Evolutionary conservation across 2,888 invertebrate genomes (phyloP), one percentile per base, ranked within the genome.

Genomic region (Pandemis cinnamomeana): DNA sequence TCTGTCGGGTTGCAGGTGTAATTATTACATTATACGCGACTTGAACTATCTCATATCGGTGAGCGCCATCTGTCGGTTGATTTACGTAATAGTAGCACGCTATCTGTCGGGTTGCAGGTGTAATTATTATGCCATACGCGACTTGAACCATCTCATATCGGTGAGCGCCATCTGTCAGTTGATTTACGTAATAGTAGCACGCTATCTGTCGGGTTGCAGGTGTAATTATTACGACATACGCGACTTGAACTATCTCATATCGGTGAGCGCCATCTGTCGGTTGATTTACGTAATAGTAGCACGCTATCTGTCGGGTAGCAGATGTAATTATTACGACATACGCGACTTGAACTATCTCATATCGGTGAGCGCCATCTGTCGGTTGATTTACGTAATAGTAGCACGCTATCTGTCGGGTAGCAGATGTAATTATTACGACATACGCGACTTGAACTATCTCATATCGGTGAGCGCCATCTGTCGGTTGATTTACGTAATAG

Each of bases 401-500:
- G 5, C n/a, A 6, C 51, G 51, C 11, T 13, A 11, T 51, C n/a
- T 51, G 5, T 11, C 13, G 51, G 51, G 4, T 3, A 13, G 0
- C 13, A 3, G 13, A 13, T 13, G 51, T 51, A 51, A n/a, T n/a
- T n/a, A n/a, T n/a, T n/a, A n/a, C n/a, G n/a, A n/a, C n/a, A n/a
- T n/a, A n/a, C n/a, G 96, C 0, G 97, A 97, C 83, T 88, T 97
- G 75, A 97, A 97, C 87, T 96, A 97, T 90, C 91, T 97, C 78
- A 97, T 97, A 42, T 96, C 96, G 66, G 94, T 94, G 51, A 91
- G 91, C n/a, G 51, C n/a, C 51, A 51, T 51, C 27, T 51, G n/a
- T 5, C n/a, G 51, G 51, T n/a, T 1, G n/a, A 4, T 51, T n/a
- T 6, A 51, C n/a, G 2, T n/a, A 51, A 51, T 7, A 13, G 51